phyloP scores from a whole-genome alignment of 2,113 vertebrate genomes.

The Paramisgurnus dabryanus region DNA sequence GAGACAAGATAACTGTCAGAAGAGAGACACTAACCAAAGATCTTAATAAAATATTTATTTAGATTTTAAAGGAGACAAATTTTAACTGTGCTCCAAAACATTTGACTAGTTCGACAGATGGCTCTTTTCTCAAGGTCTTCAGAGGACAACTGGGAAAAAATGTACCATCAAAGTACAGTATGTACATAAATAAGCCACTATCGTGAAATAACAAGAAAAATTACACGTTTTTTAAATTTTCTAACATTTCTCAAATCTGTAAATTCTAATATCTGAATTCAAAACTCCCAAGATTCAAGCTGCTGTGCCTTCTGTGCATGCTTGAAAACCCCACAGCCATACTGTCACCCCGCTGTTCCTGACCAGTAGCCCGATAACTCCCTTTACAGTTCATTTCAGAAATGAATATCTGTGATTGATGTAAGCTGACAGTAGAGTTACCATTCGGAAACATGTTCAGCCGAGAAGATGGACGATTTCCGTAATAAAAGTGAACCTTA shows the following conservation, averaged over 20 bases:
- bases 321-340: conserved; percentile 27
- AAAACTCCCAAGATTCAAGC: background rate
- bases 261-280: background rate
- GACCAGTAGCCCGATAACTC: conserved; percentile 36
- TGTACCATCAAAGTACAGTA: too few species aligned
- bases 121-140: too few species aligned
- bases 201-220: too few species aligned
- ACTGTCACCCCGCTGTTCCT: conserved; percentile 36
- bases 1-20: too few species aligned
- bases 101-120: too few species aligned
- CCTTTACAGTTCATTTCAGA: conserved; percentile 42
- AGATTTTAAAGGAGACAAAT: too few species aligned
- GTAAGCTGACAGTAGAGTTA: conserved; percentile 31
- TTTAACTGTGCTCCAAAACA: too few species aligned
- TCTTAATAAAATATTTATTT: too few species aligned
- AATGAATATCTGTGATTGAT: conserved; percentile 43
- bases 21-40: too few species aligned
- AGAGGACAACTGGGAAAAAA: too few species aligned
- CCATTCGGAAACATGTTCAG: conserved; percentile 10
- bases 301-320: conserved; percentile 28
- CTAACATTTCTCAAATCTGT: too few species aligned
- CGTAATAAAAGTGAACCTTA: conserved; percentile 9
- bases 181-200: background rate
- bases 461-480: background rate
- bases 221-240: too few species aligned